These are phyloP conservation scores for Coendou prehensilis DNA, from an alignment of 2,797 vertebrate genomes.

Conservation along the genomic window DNA sequence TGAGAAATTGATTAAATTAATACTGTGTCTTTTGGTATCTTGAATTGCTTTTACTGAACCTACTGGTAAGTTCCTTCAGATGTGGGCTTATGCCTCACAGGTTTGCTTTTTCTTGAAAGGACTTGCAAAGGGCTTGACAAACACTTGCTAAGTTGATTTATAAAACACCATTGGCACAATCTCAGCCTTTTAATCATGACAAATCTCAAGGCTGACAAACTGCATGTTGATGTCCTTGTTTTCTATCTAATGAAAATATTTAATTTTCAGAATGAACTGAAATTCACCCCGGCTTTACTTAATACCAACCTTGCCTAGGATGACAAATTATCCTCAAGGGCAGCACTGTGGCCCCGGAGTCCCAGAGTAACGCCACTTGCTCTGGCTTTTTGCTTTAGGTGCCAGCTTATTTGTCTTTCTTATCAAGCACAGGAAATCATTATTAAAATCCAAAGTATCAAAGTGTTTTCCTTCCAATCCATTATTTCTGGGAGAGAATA, in stretches of 20 bases:
- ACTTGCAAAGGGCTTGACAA: conserved; percentile 60
- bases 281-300: conserved; percentile 77
- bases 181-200: conserved; percentile 71
- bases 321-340: conserved; percentile 70
- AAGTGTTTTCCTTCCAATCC: conserved; percentile 39
- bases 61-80: conserved; percentile 23
- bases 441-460: conserved; percentile 69
- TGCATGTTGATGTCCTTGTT: conserved; percentile 78
- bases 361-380: conserved; percentile 41
- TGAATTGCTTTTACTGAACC: conserved; percentile 55
- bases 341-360: not conserved
- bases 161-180: conserved; percentile 55
- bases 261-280: conserved; percentile 84
- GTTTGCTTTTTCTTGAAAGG: conserved; percentile 43
- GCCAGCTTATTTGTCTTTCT: conserved; percentile 61
- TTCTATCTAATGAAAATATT: conserved; percentile 84
- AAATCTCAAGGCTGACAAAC: conserved; percentile 66
- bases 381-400: conserved; percentile 29
- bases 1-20: conserved; percentile 14
- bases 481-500: conserved; percentile 39
- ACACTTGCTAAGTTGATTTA: conserved; percentile 69
- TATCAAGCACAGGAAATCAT: conserved; percentile 28
- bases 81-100: conserved; percentile 13
- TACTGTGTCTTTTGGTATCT: not conserved
- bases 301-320: conserved; percentile 63